These are phyloP conservation scores for Bovichtus variegatus DNA, from an alignment of 2,797 vertebrate species.

Conservation along the genomic window DNA sequence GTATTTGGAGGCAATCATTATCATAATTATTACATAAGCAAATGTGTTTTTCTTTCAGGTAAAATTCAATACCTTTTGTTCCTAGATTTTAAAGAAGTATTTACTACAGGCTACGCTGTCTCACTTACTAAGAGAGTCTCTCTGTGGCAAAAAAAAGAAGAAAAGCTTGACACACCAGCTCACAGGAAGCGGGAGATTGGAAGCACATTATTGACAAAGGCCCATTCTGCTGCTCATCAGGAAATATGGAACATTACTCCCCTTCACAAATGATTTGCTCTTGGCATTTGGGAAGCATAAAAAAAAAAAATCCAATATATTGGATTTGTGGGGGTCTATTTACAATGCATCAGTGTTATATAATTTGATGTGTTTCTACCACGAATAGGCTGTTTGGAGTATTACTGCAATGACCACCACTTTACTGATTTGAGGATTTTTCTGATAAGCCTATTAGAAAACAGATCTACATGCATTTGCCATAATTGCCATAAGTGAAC, in stretches of 20 bases:
- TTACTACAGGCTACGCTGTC: constrained; percentile 36
- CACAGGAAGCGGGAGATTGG: constrained; percentile 69
- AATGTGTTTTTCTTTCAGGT: neutral
- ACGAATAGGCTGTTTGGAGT: constrained; percentile 47
- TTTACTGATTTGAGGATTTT: constrained; percentile 60
- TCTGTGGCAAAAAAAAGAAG: constrained; percentile 57
- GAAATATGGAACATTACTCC: constrained; percentile 80
- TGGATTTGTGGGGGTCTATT: constrained; percentile 75
- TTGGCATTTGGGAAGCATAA: constrained; percentile 75
- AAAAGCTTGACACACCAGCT: constrained; percentile 78
- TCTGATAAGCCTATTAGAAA: constrained; percentile 55
- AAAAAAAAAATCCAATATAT: constrained; percentile 76
- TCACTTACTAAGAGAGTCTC: constrained; percentile 57
- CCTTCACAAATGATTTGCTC: constrained; percentile 76
- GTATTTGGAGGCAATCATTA: neutral
- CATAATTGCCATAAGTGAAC: constrained; percentile 50
- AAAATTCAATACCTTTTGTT: constrained; percentile 14
- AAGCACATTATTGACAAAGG: constrained; percentile 77
- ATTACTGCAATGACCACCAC: constrained; percentile 48
- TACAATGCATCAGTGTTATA: constrained; percentile 71
- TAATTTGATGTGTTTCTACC: constrained; percentile 64
- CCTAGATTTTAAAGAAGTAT: constrained; percentile 33
- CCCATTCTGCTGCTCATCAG: constrained; percentile 73
- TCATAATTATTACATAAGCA: constrained; percentile 5
- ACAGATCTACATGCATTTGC: constrained; percentile 31